Percentiles rank a stretch among this genome's conserved stretches.
Conservation (phyloP, 2,888 invertebrate species). For the Tenthredo distinguenda region DNA sequence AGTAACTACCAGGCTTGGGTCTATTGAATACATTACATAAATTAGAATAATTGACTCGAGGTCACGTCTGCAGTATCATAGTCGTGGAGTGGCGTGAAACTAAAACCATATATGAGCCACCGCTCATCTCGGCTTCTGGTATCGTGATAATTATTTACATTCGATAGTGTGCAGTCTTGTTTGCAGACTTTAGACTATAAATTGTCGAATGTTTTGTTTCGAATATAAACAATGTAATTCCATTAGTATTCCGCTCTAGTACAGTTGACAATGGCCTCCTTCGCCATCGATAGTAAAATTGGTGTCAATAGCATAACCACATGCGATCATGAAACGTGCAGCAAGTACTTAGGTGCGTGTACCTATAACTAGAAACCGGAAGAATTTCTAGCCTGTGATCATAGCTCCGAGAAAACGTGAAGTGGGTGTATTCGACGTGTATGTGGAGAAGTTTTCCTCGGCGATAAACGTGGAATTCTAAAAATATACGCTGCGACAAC, state of each 20-base stretch:
- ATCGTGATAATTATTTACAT: background rate
- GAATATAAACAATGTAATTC: slow-evolving; percentile 20
- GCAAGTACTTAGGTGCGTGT: background rate
- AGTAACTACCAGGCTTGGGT: slow-evolving; percentile 13
- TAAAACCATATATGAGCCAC: background rate
- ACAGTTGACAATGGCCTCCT: slow-evolving; percentile 65
- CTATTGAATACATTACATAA: slow-evolving; percentile 16
- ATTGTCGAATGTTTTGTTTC: background rate
- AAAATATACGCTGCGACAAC: slow-evolving; percentile 8
- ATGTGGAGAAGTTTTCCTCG: background rate
- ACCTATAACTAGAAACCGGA: background rate
- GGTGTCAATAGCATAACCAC: slow-evolving; percentile 61
- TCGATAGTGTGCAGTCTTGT: background rate
- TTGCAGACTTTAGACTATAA: background rate
- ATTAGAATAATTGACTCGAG: slow-evolving; percentile 30
- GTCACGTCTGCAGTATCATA: slow-evolving; percentile 21
- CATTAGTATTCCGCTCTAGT: slow-evolving; percentile 59
- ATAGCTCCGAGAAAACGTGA: background rate
- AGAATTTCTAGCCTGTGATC: slow-evolving; percentile 20
- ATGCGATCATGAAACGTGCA: slow-evolving; percentile 41
- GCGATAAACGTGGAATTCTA: slow-evolving; percentile 29
- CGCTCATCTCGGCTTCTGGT: background rate
- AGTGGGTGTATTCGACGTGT: background rate
- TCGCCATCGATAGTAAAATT: slow-evolving; percentile 59
- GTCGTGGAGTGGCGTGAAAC: background rate